phyloP scores from a whole-genome alignment of 2,113 vertebrate species.

The Gorsachius goisagi region DNA sequence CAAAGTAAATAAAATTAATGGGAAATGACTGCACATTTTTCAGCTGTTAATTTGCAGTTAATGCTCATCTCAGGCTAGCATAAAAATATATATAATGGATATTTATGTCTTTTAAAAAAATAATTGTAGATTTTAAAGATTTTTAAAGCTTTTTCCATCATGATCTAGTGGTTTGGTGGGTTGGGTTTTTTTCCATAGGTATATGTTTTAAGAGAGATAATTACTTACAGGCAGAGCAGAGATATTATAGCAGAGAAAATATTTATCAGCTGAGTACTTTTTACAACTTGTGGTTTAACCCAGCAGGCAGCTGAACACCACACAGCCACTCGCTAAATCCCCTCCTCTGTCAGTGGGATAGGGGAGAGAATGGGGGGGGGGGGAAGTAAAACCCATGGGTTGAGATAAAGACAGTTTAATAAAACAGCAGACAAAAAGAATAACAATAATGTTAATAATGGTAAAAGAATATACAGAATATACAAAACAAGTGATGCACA shows the following conservation, averaged over 20 bases:
- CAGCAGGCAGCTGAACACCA: too few species aligned
- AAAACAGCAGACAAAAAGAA: too few species aligned
- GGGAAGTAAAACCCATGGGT: too few species aligned
- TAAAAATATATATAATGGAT: fast-evolving
- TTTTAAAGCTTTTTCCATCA: not conserved
- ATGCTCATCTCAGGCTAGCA: not conserved
- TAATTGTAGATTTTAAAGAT: not conserved
- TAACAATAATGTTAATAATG: too few species aligned
- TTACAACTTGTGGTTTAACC: not conserved
- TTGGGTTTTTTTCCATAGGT: not conserved
- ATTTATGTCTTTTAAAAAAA: not conserved
- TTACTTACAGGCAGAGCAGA: not conserved
- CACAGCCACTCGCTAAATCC: too few species aligned
- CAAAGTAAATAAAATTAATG: not conserved
- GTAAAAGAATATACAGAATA: too few species aligned
- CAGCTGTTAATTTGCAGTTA: not conserved
- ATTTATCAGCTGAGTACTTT: not conserved
- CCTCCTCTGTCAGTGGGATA: too few species aligned
- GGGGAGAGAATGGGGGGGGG: too few species aligned
- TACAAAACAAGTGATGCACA: too few species aligned
- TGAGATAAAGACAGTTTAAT: too few species aligned
- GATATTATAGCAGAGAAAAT: not conserved
- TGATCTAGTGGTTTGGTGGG: too few species aligned
- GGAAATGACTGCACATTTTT: not conserved
- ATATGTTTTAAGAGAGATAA: not conserved